phyloP scores from a whole-genome alignment of 2,888 invertebrate species.

The Diarsia mendica region DNA sequence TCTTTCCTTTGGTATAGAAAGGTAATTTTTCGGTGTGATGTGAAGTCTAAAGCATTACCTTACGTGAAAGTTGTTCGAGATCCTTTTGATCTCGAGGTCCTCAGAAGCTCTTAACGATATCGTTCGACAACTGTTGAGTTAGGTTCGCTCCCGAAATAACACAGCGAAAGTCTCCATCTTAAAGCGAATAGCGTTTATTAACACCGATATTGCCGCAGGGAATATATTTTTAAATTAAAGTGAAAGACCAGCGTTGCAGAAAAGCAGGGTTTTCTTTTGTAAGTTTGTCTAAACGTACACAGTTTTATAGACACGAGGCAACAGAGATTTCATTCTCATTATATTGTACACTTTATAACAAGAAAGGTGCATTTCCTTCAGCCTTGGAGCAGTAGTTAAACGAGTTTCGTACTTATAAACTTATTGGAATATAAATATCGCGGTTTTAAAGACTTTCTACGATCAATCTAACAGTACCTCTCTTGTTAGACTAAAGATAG shows the following conservation, averaged over 20 bases:
- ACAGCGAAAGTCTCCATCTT: slow-evolving; percentile 6
- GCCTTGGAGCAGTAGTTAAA: slow-evolving; percentile 41
- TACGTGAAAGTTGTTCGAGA: slow-evolving; percentile 27
- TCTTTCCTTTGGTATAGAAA: slow-evolving; percentile 6
- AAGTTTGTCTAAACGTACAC: slow-evolving; percentile 34
- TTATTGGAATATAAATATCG: slow-evolving; percentile 36
- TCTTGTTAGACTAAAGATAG: slow-evolving; percentile 27
- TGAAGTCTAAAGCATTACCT: slow-evolving; percentile 43
- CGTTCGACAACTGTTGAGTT: slow-evolving; percentile 40
- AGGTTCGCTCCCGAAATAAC: slow-evolving; percentile 28
- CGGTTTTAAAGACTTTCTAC: slow-evolving; percentile 44
- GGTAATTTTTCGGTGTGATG: slow-evolving; percentile 22
- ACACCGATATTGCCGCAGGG: slow-evolving; percentile 19
- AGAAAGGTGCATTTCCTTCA: slow-evolving; percentile 45
- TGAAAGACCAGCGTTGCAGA: slow-evolving; percentile 16
- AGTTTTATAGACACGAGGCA: slow-evolving; percentile 53
- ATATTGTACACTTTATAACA: slow-evolving; percentile 53
- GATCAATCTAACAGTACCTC: slow-evolving; percentile 29
- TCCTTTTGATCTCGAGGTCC: slow-evolving; percentile 35
- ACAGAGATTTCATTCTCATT: slow-evolving; percentile 55
- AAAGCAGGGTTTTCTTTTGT: slow-evolving; percentile 34
- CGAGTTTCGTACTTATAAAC: slow-evolving; percentile 39
- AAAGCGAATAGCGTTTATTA: slow-evolving; percentile 26
- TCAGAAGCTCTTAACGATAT: slow-evolving; percentile 37
- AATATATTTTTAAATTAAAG: slow-evolving; percentile 47